Evolutionary conservation across 1,140 invertebrate genomes (phyloP), one percentile per base, ranked within the genome.

Genomic region (Vollenhovia emeryi): DNA sequence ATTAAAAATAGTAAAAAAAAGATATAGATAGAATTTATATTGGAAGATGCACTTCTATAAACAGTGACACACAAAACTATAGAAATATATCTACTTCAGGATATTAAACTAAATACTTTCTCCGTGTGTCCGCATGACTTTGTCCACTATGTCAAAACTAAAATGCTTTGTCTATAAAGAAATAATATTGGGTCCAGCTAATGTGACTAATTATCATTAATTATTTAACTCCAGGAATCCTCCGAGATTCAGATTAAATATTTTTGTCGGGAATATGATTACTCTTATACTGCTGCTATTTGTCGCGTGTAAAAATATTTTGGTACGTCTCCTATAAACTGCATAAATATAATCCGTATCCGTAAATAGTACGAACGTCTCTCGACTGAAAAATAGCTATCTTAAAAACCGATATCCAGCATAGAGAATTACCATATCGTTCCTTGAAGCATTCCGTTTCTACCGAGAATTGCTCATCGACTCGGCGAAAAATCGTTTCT

Each of bases 401-500:
- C 6, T 45, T 48, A 21, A 73, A 57, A 15, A 18, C 6, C 15
- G 18, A 68, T 82, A 57, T 80, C 13, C 33, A 18, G 3, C 15
- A 69, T 24, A 43, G 18, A 82, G 1, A 71, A 71, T 73, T 82
- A 82, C 11, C 50, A 82, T 82, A 57, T 71, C 64, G 13, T 78
- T 87, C 45, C 78, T 84, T 55, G 33, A 71, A 52, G 64, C 11
- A 66, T 73, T 55, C 33, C 69, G 18, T 73, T 78, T 36, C 30
- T 75, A 73, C 24, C 57, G 50, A 66, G 15, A 73, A 21, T 57
- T 30, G 75, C 52, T 69, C 71, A 33, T 74, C 79, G 57, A 30
- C 45, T 69, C 55, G 33, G 27, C 57, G 33, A 85, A 85, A 78
- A 87, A 87, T 79, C 87, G 64, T 87, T 84, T 48, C 69, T 50